A percentile compares a stretch with the other conserved stretches of the same genome.
phyloP scores from a whole-genome alignment of 2,113 vertebrate species.

The Acrocephalus kingi region DNA sequence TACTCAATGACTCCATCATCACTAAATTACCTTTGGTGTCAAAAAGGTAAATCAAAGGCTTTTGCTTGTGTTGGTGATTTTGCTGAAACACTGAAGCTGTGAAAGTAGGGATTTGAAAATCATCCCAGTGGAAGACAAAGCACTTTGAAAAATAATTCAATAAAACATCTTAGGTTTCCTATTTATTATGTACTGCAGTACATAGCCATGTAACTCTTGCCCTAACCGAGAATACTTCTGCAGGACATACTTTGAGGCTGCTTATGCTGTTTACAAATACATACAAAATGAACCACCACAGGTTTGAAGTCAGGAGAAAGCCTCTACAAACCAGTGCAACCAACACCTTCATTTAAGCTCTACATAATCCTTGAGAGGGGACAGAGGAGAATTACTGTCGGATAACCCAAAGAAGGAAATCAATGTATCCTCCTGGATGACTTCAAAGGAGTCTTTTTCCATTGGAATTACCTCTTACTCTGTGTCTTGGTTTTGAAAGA shows the following conservation, averaged over 20 bases:
- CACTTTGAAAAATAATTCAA: neutral
- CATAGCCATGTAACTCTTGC: neutral
- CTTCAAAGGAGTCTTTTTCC: neutral
- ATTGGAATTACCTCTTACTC: neutral
- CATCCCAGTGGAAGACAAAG: neutral
- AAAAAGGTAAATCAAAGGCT: neutral
- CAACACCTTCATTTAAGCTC: neutral
- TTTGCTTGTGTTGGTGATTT: neutral
- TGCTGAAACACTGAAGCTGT: neutral
- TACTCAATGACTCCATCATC: neutral
- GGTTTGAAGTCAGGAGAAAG: neutral
- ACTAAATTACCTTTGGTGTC: neutral
- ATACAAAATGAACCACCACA: neutral
- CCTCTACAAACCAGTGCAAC: neutral
- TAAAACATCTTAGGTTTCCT: neutral
- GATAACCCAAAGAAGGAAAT: neutral
- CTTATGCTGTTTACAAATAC: neutral
- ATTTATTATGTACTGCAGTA: neutral
- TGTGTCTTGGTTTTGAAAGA: too few relatives aligned
- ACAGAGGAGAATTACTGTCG: fast-evolving
- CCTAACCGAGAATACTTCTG: neutral
- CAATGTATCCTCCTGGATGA: neutral
- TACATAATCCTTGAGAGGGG: neutral
- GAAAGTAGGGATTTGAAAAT: neutral
- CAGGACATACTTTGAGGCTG: neutral